phyloP scores from a whole-genome alignment of 2,797 vertebrate genomes.

The Myotis pilosus region DNA sequence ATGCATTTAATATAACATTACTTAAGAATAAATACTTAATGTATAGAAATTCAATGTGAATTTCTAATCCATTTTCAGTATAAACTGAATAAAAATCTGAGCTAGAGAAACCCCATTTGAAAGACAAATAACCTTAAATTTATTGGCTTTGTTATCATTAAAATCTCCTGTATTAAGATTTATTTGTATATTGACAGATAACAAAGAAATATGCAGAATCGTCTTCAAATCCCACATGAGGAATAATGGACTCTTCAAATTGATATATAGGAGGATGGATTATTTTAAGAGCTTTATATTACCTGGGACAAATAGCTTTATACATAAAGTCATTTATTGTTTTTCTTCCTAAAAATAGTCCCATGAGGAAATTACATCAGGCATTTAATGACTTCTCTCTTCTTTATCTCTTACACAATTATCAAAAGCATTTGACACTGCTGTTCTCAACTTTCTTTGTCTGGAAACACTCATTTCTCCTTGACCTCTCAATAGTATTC shows the following conservation, averaged over 20 bases:
- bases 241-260: background rate
- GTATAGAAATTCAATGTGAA: background rate
- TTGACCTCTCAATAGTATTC: constrained; percentile 45
- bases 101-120: background rate
- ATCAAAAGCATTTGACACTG: constrained; percentile 26
- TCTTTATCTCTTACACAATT: background rate
- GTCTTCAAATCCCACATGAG: background rate
- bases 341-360: constrained; percentile 40
- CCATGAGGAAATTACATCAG: constrained; percentile 20
- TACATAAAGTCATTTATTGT: constrained; percentile 55
- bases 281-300: constrained; percentile 57
- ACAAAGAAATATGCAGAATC: constrained; percentile 12
- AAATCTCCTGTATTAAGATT: background rate
- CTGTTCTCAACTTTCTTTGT: constrained; percentile 47
- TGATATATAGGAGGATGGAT: constrained; percentile 5
- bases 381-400: constrained; percentile 50
- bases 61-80: background rate
- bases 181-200: background rate
- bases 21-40: background rate
- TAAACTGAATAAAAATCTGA: background rate
- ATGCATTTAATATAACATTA: background rate
- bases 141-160: background rate
- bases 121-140: background rate
- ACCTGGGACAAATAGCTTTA: constrained; percentile 16
- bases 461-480: constrained; percentile 44